phyloP scores from a whole-genome alignment of 2,888 invertebrate species.

The Carpatolechia fugitivella region DNA sequence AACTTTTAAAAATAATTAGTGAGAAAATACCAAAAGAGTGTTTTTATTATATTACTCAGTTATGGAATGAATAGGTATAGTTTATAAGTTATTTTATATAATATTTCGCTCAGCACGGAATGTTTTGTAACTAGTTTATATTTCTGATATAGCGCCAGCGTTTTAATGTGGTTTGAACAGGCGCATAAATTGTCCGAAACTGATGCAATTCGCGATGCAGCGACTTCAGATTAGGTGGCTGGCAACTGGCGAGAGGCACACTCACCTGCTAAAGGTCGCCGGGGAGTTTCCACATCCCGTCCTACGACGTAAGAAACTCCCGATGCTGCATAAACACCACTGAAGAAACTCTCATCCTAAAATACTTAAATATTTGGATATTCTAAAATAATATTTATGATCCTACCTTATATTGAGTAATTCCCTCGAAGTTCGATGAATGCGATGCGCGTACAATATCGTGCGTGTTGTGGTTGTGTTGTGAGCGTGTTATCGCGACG shows the following conservation, averaged over 20 bases:
- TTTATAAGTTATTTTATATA: not conserved
- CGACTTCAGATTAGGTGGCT: constrained; percentile 24
- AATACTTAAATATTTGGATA: not conserved
- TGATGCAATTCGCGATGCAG: constrained; percentile 56
- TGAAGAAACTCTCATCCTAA: not conserved
- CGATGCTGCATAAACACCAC: not conserved
- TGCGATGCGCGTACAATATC: constrained; percentile 36
- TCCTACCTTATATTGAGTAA: constrained; percentile 39
- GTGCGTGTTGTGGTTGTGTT: constrained; percentile 32
- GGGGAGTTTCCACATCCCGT: constrained; percentile 51
- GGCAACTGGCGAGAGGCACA: constrained; percentile 39
- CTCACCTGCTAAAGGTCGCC: constrained; percentile 45
- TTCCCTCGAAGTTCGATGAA: constrained; percentile 34
- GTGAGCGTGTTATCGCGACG: constrained; percentile 27
- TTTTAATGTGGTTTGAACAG: constrained; percentile 24
- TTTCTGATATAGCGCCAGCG: constrained; percentile 29
- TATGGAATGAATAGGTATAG: no score
- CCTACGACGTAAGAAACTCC: constrained; percentile 21
- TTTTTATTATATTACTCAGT: no score
- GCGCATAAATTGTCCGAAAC: constrained; percentile 37
- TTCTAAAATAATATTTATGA: constrained; percentile 25
- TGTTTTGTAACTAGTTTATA: not conserved
- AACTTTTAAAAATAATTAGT: no score
- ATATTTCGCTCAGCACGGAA: constrained; percentile 8
- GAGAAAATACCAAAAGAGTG: no score